Conservation (phyloP, 1,140 invertebrate genomes). For the Euglossa dilemma region DNA sequence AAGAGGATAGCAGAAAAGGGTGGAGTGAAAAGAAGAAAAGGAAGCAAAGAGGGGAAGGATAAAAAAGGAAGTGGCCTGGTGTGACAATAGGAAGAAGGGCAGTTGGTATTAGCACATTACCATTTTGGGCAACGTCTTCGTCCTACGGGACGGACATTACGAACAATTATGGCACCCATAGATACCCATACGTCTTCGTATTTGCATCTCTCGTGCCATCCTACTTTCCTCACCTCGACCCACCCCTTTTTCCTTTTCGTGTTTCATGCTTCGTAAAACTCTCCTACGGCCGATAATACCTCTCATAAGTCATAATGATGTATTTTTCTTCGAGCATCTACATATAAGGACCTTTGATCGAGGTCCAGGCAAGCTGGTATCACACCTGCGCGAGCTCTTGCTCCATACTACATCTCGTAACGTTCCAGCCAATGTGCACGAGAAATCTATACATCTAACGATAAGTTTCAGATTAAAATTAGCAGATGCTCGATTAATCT, state of each 20-base stretch:
- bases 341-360: constrained; percentile 64
- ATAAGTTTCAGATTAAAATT: not conserved
- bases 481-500: not conserved
- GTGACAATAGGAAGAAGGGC: constrained; percentile 62
- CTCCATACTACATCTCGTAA: not conserved
- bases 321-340: constrained; percentile 64
- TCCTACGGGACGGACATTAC: constrained; percentile 61
- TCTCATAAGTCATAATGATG: constrained; percentile 77
- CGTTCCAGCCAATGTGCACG: not conserved
- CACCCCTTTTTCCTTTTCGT: not conserved
- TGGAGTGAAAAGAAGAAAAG: not conserved
- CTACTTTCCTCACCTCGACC: constrained; percentile 1
- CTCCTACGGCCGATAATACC: constrained; percentile 64
- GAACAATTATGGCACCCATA: constrained; percentile 59
- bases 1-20: not conserved
- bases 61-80: constrained; percentile 18
- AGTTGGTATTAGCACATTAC: constrained; percentile 69
- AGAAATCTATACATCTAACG: too few relatives aligned
- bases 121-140: constrained; percentile 70
- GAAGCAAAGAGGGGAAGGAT: constrained; percentile 47
- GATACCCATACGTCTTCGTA: constrained; percentile 21
- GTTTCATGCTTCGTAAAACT: constrained; percentile 33
- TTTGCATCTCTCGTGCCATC: constrained; percentile 20
- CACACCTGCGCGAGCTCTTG: not conserved
- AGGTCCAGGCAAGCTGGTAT: constrained; percentile 6